Conservation (phyloP, 2,113 vertebrate species). For the Morone saxatilis region DNA sequence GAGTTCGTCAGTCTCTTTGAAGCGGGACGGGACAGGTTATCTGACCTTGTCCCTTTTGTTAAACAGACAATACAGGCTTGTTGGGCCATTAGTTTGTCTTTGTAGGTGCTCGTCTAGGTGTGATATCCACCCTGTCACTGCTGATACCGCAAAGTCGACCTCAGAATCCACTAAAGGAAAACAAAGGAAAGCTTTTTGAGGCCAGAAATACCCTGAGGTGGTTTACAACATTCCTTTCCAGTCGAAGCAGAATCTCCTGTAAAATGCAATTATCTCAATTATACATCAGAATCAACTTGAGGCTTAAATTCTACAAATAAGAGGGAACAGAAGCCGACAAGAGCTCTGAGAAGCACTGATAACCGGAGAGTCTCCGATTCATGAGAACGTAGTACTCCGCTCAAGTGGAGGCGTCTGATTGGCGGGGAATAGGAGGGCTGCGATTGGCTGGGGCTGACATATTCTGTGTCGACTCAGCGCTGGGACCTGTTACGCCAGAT, state of each 20-base stretch:
- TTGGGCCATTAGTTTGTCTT: constrained; percentile 76
- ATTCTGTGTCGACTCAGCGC: constrained; percentile 71
- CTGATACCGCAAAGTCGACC: constrained; percentile 17
- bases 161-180: constrained; percentile 12
- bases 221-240: constrained; percentile 28
- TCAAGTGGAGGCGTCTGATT: constrained; percentile 57
- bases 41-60: constrained; percentile 74
- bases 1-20: constrained; percentile 62
- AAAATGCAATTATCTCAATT: constrained; percentile 33
- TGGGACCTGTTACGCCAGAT: constrained; percentile 84
- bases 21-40: constrained; percentile 68
- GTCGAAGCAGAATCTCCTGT: neutral
- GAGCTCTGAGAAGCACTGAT: constrained; percentile 6
- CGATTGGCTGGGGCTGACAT: constrained; percentile 74
- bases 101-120: constrained; percentile 76
- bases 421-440: constrained; percentile 43
- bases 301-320: constrained; percentile 11
- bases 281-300: neutral
- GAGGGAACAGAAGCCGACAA: neutral
- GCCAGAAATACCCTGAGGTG: neutral
- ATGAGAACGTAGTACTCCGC: constrained; percentile 73
- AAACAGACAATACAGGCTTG: constrained; percentile 73
- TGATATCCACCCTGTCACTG: constrained; percentile 63
- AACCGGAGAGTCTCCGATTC: constrained; percentile 32
- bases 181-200: constrained; percentile 27